Evolutionary conservation across 2,888 invertebrate species (phyloP).

Genomic region (Tipula lateralis): DNA sequence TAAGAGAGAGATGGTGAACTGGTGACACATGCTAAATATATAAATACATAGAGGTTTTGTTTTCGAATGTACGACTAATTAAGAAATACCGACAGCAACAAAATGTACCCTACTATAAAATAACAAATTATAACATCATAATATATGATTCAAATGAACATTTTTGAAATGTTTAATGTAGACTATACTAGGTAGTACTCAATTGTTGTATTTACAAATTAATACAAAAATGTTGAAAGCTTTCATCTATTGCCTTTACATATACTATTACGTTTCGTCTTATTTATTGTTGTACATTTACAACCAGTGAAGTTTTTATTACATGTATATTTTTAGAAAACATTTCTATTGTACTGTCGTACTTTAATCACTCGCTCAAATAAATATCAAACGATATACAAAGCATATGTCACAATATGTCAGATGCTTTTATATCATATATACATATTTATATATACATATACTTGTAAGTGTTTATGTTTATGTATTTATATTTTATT

Average conservation of each 20-base stretch:
- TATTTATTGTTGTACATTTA: not conserved
- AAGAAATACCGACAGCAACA: not conserved
- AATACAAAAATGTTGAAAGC: not conserved
- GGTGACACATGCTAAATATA: too few species aligned
- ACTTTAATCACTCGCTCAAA: not conserved
- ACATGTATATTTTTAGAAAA: not conserved
- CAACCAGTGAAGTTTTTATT: not conserved
- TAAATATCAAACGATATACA: not conserved
- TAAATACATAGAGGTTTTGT: not conserved
- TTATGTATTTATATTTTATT: too few species aligned
- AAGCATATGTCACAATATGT: not conserved
- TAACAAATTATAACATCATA: not conserved
- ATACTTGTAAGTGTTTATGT: too few species aligned
- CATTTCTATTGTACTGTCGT: not conserved
- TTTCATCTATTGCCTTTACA: not conserved
- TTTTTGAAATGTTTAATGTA: not conserved
- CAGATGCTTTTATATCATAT: not conserved
- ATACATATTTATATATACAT: not conserved
- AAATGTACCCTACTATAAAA: not conserved
- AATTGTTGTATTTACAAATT: not conserved
- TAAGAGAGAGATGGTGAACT: too few species aligned
- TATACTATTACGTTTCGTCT: not conserved
- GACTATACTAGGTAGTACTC: not conserved
- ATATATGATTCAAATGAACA: not conserved
- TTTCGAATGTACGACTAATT: not conserved